These are phyloP conservation scores for Coptodon rendalli DNA, from an alignment of 2,113 vertebrate species.

Conservation along the genomic window DNA sequence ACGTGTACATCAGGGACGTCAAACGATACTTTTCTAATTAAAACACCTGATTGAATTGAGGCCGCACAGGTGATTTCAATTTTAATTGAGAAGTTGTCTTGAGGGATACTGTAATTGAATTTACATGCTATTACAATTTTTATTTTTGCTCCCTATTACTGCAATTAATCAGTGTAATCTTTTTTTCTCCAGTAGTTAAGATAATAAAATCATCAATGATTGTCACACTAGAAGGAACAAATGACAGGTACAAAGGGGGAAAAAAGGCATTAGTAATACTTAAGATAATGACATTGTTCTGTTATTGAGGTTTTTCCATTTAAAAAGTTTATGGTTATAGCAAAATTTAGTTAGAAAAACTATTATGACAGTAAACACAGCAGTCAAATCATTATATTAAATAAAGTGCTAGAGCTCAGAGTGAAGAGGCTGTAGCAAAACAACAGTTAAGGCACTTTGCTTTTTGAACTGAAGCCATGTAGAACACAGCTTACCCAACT, in stretches of 20 bases:
- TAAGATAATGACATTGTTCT: rapidly evolving
- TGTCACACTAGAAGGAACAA: rapidly evolving
- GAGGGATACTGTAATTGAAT: constrained; percentile 5
- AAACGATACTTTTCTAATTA: constrained; percentile 24
- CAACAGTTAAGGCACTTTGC: neutral
- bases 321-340: neutral
- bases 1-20: neutral
- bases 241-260: neutral
- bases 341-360: neutral
- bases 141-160: neutral
- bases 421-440: neutral
- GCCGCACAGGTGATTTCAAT: neutral
- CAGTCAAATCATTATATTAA: neutral
- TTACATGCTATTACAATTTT: neutral
- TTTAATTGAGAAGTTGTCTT: constrained; percentile 32
- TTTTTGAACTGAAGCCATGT: neutral
- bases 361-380: neutral
- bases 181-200: neutral
- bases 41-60: constrained; percentile 13
- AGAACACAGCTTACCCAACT: constrained; percentile 1
- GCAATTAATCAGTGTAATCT: neutral
- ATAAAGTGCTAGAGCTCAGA: neutral
- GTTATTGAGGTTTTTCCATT: neutral
- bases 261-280: neutral
- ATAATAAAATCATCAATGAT: neutral